phyloP scores from a whole-genome alignment of 2,797 vertebrate species.

The Pipistrellus pipistrellus region DNA sequence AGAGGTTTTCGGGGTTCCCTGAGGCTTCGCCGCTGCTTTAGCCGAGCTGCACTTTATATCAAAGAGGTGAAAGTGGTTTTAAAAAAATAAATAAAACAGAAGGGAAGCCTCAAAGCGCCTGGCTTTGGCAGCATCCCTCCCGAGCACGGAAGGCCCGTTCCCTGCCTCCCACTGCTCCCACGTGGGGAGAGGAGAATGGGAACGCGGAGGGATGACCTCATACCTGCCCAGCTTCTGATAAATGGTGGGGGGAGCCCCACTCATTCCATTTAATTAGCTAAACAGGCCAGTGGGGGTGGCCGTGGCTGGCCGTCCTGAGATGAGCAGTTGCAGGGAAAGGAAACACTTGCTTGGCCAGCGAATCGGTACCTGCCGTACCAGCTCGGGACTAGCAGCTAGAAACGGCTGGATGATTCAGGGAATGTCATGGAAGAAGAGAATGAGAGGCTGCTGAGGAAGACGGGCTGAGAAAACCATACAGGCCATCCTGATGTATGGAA shows the following conservation, averaged over 20 bases:
- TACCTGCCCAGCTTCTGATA: background rate
- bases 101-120: conserved; percentile 19
- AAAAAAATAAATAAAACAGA: conserved; percentile 39
- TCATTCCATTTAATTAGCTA: conserved; percentile 37
- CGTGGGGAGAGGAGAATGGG: background rate
- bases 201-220: background rate
- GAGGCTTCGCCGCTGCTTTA: background rate
- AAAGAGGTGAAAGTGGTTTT: background rate
- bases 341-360: conserved; percentile 44
- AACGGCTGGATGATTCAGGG: conserved; percentile 23
- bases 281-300: background rate
- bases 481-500: background rate
- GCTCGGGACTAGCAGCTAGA: background rate
- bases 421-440: background rate
- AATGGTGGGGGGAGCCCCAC: conserved; percentile 1
- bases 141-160: background rate
- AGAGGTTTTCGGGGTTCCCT: background rate
- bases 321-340: background rate
- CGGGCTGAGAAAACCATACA: background rate
- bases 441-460: background rate
- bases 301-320: background rate
- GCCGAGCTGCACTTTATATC: background rate
- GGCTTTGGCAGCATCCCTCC: background rate
- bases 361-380: background rate
- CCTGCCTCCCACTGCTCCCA: background rate